Percentiles rank a stretch among this genome's conserved stretches.
phyloP scores from a whole-genome alignment of 2,113 vertebrate genomes.

The Cyphotilapia sp. region DNA sequence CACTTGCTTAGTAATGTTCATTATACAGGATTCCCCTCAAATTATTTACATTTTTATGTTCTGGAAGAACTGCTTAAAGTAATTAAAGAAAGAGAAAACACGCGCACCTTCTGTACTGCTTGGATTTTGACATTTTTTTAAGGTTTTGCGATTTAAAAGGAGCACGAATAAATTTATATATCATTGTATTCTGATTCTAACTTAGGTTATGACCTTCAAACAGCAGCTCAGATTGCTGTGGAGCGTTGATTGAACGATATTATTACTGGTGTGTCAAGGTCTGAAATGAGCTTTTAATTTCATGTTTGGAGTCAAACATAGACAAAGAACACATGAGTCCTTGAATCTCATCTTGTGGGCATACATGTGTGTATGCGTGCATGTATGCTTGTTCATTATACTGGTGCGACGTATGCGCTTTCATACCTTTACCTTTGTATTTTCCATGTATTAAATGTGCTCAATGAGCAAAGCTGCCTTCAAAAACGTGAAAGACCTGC shows the following conservation, averaged over 20 bases:
- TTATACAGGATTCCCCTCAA: neutral
- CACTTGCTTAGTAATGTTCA: neutral
- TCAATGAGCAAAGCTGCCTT: neutral
- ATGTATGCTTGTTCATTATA: neutral
- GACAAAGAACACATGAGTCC: neutral
- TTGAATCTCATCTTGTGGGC: neutral
- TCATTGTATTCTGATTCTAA: neutral
- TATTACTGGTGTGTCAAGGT: neutral
- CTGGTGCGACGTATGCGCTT: neutral
- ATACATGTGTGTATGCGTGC: neutral
- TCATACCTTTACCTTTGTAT: neutral
- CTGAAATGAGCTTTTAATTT: neutral
- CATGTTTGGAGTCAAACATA: neutral
- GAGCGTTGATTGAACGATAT: neutral
- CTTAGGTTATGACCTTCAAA: neutral
- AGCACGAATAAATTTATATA: neutral
- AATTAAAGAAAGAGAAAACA: neutral
- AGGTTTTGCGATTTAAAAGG: neutral
- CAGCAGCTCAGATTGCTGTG: neutral
- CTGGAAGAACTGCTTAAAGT: neutral
- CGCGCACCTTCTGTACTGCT: neutral
- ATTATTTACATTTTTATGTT: neutral
- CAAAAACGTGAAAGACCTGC: neutral
- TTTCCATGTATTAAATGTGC: neutral
- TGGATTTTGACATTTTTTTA: neutral